Evolutionary conservation across 1,140 invertebrate species (phyloP), one percentile per base, ranked within the genome.

Genomic region (Listronotus oregonensis): DNA sequence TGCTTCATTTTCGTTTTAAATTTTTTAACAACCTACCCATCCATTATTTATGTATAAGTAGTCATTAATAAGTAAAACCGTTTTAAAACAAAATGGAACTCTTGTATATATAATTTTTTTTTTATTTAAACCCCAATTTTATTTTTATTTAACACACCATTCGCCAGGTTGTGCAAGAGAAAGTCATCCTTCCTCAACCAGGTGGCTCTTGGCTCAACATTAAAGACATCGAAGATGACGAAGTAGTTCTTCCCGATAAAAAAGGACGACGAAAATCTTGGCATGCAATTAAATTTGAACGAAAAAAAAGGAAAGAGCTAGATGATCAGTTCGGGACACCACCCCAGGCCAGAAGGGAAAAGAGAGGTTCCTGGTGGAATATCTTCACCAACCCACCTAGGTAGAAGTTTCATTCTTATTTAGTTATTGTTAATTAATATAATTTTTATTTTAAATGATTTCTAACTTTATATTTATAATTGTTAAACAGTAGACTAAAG

Each of bases 321-420:
- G 58, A 66, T n/a, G 63, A 71, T 58, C 47, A 68, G 61, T 60
- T 64, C 37, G 60, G 58, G 31, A 64, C 59, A 9, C 68, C 68
- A 8, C 80, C 83, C n/a, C 69, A 77, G 1, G 80, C 85, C 71
- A 78, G 83, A 3, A 82, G 89, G 14, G 88, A 91, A 74, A 91
- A 92, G 73, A 82, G 91, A 61, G 85, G 87, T 9, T 92, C 90
- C 11, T 93, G 91, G 91, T 93, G 90, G 90, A 92, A 91, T 74
- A 89, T 91, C 31, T 91, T 93, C 71, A 88, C 90, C 7, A 87
- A 88, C 56, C 89, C 92, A 71, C 82, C 83, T 79, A 87, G 86
- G 86, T 78, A 75, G 60, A 76, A 27, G 5, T 3, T n/a, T n/a
- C n/a, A n/a, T n/a, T n/a, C 73, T 71, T 39, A 50, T 9, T 51